These are phyloP conservation scores for Danaus melanippus DNA, from an alignment of 1,140 invertebrate genomes.

Conservation along the genomic window DNA sequence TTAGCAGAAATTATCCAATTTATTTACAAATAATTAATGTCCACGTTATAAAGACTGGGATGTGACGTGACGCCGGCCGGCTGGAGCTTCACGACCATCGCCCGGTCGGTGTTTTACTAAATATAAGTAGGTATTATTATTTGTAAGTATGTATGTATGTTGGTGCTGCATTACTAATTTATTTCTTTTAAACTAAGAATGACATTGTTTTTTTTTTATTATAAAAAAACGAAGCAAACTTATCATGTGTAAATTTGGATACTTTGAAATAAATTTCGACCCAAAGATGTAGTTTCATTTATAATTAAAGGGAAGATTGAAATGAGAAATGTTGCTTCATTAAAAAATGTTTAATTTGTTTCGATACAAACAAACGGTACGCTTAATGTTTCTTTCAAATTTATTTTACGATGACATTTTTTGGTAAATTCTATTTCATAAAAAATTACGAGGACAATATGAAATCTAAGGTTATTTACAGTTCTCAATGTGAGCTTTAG, in stretches of 20 bases:
- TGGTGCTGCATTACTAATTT: conserved; percentile 66
- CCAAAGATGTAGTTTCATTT: conserved; percentile 39
- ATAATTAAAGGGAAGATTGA: not conserved
- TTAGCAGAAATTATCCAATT: not conserved
- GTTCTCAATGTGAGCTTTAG: too few species aligned
- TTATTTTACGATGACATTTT: too few species aligned
- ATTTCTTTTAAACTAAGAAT: conserved; percentile 49
- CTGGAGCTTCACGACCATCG: too few species aligned
- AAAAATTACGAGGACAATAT: too few species aligned
- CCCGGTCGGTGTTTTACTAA: conserved; percentile 5
- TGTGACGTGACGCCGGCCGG: conserved; percentile 4
- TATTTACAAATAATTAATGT: conserved; percentile 4
- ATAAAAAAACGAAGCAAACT: conserved; percentile 49
- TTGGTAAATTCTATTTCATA: too few species aligned
- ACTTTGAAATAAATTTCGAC: conserved; percentile 61
- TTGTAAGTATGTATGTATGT: conserved; percentile 53
- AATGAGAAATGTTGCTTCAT: conserved; percentile 5
- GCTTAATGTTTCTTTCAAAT: conserved; percentile 1
- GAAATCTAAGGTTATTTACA: too few species aligned
- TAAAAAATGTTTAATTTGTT: conserved; percentile 9
- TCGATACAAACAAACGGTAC: conserved; percentile 7
- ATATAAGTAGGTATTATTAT: conserved; percentile 36
- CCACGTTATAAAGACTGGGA: conserved; percentile 4
- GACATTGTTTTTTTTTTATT: conserved; percentile 33
- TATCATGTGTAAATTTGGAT: conserved; percentile 61